Base-by-base conservation (phyloP, 2,888 invertebrate species). In the Tipula confusa region DNA sequence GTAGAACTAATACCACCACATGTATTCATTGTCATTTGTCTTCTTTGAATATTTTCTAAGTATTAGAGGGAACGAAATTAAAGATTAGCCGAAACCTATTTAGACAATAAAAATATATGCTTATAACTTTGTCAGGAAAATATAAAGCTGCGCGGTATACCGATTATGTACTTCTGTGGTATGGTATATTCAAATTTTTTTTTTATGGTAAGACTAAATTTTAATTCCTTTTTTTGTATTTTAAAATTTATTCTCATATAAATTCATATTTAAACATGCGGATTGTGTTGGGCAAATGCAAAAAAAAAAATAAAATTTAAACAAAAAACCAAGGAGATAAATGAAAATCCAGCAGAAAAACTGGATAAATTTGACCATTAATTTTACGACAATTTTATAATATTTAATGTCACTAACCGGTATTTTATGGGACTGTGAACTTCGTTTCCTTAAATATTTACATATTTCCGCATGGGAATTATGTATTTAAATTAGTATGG, bases 361-460 rank as follows among this genome's bases (percentile, higher is more conserved):
- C n/a, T 64, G 64, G 64, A 64, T 64, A 64, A 64, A 64, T 64
- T 64, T 64, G 64, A 64, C 64, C 64, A 64, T 64, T 64, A 64
- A 64, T 64, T 64, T 64, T 64, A 64, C 64, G 64, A 64, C 64
- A 64, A 64, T 64, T 64, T 64, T 64, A 64, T 64, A 64, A 64
- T 64, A 24, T 64, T 64, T 64, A 64, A 64, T 64, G 64, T 64
- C 64, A 64, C 64, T 64, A 64, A 64, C 64, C 64, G 64, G 64
- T 64, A 64, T 64, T 64, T 64, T 64, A 64, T 64, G 64, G 64
- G 18, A 24, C 64, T 64, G n/a, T 64, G 64, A 64, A 64, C 64
- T 64, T 64, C 24, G 64, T 64, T 64, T 64, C 64, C 64, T 64
- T 64, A 64, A 7, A 64, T 24, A 64, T 64, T 64, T 64, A 24